Conservation (phyloP, 2,888 invertebrate species). For the Drosophila neotestacea region DNA sequence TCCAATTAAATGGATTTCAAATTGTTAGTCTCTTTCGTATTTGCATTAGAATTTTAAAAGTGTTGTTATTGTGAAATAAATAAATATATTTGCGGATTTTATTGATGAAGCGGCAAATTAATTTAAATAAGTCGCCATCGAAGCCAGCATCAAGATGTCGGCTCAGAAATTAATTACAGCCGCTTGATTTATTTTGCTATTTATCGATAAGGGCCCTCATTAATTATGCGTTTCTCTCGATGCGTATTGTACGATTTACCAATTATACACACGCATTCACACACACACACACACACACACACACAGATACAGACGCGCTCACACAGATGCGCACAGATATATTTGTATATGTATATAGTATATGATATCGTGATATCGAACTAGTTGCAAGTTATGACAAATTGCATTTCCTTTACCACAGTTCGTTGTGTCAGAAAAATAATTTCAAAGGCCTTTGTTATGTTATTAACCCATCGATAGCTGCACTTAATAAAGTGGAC, state of each 20-base stretch:
- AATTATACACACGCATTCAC: conserved; percentile 12
- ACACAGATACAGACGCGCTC: background rate
- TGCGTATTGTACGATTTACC: conserved; percentile 28
- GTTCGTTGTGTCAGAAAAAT: conserved; percentile 26
- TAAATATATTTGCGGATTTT: conserved; percentile 20
- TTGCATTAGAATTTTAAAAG: conserved; percentile 5
- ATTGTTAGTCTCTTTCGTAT: background rate
- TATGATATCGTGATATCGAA: conserved; percentile 5
- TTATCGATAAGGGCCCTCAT: conserved; percentile 49
- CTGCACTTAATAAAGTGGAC: conserved; percentile 1
- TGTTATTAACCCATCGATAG: background rate
- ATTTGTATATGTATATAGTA: background rate
- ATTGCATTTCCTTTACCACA: conserved; percentile 37
- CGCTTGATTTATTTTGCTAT: conserved; percentile 52
- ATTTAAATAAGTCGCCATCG: conserved; percentile 53
- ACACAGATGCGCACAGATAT: background rate
- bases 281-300: conserved; percentile 8
- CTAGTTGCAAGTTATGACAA: conserved; percentile 41
- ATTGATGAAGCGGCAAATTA: conserved; percentile 54
- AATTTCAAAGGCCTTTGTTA: conserved; percentile 14
- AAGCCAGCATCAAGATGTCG: conserved; percentile 47
- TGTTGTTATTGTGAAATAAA: conserved; percentile 8
- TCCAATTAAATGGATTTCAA: background rate
- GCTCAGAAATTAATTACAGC: conserved; percentile 49
- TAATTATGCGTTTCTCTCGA: conserved; percentile 40